A percentile compares a stretch with the other conserved stretches of the same genome.
Evolutionary conservation across 2,888 invertebrate species (phyloP).

Genomic region (Watsonalla binaria): DNA sequence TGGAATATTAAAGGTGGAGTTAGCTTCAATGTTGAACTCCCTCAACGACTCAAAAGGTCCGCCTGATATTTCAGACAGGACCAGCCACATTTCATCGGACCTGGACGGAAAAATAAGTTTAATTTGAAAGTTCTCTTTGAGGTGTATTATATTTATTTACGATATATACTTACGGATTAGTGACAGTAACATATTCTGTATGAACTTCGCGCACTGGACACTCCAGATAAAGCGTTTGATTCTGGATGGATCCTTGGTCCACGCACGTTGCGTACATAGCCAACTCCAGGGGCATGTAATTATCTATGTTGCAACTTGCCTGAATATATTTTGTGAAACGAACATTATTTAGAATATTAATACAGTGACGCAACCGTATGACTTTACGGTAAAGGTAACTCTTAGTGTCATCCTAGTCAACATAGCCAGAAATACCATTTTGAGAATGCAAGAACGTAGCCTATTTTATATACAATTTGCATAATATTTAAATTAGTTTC

Average conservation of each 20-base stretch:
- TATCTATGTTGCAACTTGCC: conserved; percentile 80
- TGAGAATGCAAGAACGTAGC: no score
- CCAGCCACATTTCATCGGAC: conserved; percentile 64
- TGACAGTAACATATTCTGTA: conserved; percentile 70
- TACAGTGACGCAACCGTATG: not conserved
- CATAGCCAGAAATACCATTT: no score
- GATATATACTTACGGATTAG: conserved; percentile 72
- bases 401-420: no score
- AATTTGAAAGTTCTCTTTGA: not conserved
- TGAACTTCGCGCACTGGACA: conserved; percentile 80
- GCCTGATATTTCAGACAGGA: conserved; percentile 55
- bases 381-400: no score
- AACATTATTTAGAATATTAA: not conserved
- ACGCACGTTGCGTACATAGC: conserved; percentile 82
- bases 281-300: conserved; percentile 74
- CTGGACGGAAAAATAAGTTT: conserved; percentile 27
- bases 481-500: conserved; percentile 1
- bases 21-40: conserved; percentile 60
- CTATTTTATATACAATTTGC: no score
- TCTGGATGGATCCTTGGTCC: conserved; percentile 75
- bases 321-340: conserved; percentile 18
- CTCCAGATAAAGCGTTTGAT: conserved; percentile 74
- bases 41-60: conserved; percentile 60
- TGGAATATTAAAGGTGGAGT: conserved; percentile 58
- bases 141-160: not conserved